Base-by-base conservation (phyloP, 2,797 vertebrate species). In the Myotis vivesi region DNA sequence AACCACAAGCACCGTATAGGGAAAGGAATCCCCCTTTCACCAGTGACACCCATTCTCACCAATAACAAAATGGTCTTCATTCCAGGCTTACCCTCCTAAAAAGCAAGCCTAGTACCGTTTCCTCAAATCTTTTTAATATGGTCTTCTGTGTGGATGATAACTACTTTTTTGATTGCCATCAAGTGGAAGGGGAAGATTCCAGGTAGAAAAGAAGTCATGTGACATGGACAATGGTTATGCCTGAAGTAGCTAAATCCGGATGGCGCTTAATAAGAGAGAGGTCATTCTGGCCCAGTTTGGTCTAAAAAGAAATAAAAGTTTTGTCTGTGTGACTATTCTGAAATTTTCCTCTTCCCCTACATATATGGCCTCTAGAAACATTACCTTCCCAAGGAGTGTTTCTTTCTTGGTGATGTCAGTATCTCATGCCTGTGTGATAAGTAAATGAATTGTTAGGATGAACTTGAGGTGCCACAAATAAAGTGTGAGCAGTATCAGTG, bases 401-500 rank as follows among this genome's bases (percentile, higher is more conserved):
- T 87, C 51, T 76, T 75, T 89, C 25, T 33, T 59, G 23, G 28
- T 76, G n/a, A 91, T 92, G 57, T 75, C 87, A 59, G 15, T 55
- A 72, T 87, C 72, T 66, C 16, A 28, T 49, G 41, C 9, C 12
- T 72, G 2, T 75, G 38, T 59, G 87, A 46, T 68, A 94, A 89
- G 28, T 80, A 83, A 92, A 89, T 91, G 41, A 92, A 71, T n/a
- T 75, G 28, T 30, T 75, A 91, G n/a, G 44, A 89, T 73, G 55
- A 96, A 87, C 46, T 90, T 36, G 68, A 94, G 51, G 23, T 85
- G 68, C 4, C 4, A 85, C 49, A 59, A 73, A 68, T 71, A 89
- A 95, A 20, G 15, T 92, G 87, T 96, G 76, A 89, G n/a, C 19
- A 89, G 53, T 28, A 69, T 79, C 55, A 89, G 81, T 15, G 41